These are phyloP conservation scores for Nasonia oneida DNA, from an alignment of 2,888 invertebrate species.

Conservation along the genomic window DNA sequence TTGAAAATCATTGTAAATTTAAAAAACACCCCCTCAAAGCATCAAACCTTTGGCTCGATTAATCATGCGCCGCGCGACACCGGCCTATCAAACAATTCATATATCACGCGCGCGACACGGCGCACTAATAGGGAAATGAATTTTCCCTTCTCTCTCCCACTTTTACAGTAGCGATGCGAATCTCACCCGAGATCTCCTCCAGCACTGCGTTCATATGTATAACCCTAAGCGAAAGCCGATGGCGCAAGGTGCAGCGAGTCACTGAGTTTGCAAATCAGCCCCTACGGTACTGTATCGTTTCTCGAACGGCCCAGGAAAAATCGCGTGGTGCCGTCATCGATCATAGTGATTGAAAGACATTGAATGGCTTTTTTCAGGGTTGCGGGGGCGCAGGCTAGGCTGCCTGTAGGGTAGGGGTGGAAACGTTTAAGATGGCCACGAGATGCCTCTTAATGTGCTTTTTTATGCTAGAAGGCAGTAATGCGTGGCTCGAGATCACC, in stretches of 20 bases:
- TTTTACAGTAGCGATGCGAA: background rate
- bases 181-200: background rate
- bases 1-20: background rate
- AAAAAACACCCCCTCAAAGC: background rate
- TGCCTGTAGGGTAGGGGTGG: background rate
- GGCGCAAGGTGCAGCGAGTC: conserved; percentile 45
- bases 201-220: conserved; percentile 66
- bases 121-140: conserved; percentile 79
- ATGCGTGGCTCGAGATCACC: background rate
- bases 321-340: conserved; percentile 67
- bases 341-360: conserved; percentile 76
- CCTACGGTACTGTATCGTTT: background rate
- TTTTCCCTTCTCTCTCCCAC: conserved; percentile 42
- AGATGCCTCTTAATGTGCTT: conserved; percentile 24
- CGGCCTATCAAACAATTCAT: conserved; percentile 77
- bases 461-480: background rate
- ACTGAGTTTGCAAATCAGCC: conserved; percentile 36
- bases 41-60: conserved; percentile 37
- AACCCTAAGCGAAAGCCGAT: conserved; percentile 63
- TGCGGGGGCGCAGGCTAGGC: background rate
- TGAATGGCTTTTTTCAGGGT: conserved; percentile 68
- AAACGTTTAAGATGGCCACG: conserved; percentile 1
- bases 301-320: background rate
- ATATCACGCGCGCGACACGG: conserved; percentile 77
- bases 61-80: conserved; percentile 58